Conservation (phyloP, 1,140 invertebrate species). For the Philaenus spumarius region DNA sequence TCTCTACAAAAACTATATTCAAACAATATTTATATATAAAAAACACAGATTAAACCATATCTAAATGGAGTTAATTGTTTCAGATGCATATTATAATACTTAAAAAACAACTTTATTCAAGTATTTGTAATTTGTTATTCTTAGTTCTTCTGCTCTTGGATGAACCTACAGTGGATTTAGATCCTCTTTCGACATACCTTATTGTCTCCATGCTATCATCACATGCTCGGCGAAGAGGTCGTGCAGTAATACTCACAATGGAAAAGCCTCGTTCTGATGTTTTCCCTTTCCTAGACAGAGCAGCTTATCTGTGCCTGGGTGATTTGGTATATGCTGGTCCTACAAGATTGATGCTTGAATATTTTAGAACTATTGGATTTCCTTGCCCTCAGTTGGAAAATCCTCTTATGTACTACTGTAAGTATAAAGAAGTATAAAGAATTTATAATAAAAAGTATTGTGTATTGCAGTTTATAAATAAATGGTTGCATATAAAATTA, state of each 20-base stretch:
- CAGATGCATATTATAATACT: too few species aligned
- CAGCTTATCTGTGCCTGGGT: conserved; percentile 77
- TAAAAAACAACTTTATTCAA: neutral
- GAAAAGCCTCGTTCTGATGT: conserved; percentile 91
- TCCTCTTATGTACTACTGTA: conserved; percentile 88
- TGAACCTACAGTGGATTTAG: conserved; percentile 84
- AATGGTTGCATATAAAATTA: too few species aligned
- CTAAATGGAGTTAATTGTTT: too few species aligned
- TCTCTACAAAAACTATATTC: too few species aligned
- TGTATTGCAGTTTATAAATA: too few species aligned
- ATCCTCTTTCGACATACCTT: conserved; percentile 86
- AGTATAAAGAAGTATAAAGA: too few species aligned
- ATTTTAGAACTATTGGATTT: conserved; percentile 85
- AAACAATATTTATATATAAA: too few species aligned
- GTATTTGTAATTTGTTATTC: conserved; percentile 28
- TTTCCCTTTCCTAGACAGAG: conserved; percentile 81
- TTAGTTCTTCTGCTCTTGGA: conserved; percentile 76
- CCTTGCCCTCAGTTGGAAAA: conserved; percentile 89
- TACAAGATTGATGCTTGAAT: conserved; percentile 82
- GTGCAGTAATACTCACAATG: conserved; percentile 83
- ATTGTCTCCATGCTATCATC: conserved; percentile 88
- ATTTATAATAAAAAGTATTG: too few species aligned
- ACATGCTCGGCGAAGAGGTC: conserved; percentile 82
- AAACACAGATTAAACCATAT: too few species aligned
- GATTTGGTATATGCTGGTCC: conserved; percentile 88